These are phyloP conservation scores for Coregonus sp. DNA, from an alignment of 2,797 vertebrate genomes.

Conservation along the genomic window DNA sequence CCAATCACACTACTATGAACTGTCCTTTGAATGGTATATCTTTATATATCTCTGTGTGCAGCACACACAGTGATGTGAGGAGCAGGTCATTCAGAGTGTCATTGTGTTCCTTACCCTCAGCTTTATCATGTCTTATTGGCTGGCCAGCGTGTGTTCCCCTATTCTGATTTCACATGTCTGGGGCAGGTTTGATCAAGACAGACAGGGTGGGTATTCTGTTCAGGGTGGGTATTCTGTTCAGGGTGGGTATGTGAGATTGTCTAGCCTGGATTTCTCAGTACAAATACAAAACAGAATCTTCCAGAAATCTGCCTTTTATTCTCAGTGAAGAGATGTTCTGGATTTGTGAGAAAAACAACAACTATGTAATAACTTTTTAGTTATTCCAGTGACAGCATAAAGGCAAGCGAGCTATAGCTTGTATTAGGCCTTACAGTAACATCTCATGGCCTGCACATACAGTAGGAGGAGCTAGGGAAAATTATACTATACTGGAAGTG, in stretches of 20 bases:
- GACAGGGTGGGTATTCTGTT: background rate
- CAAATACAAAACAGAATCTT: background rate
- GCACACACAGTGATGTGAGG: background rate
- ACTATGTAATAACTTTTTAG: background rate
- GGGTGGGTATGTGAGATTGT: background rate
- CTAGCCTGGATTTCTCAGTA: background rate
- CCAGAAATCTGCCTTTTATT: background rate
- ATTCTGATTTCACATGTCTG: background rate
- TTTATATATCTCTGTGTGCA: constrained; percentile 18
- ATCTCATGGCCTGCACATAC: constrained; percentile 41
- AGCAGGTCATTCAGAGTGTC: background rate
- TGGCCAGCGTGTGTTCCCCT: constrained; percentile 18
- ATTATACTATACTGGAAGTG: constrained; percentile 56
- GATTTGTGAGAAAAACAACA: background rate
- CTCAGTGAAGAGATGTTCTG: background rate
- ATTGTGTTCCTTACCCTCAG: constrained; percentile 25
- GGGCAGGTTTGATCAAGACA: background rate
- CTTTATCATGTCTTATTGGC: constrained; percentile 23
- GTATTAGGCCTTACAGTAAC: constrained; percentile 65
- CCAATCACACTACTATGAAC: constrained; percentile 15
- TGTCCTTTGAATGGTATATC: constrained; percentile 7
- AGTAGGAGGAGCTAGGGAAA: constrained; percentile 43
- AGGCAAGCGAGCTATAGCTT: constrained; percentile 41
- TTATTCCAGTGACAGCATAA: background rate
- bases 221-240: background rate